Percentiles rank a stretch among this genome's conserved stretches.
Conservation (phyloP, 2,797 vertebrate species). For the Urocyon cinereoargenteus region DNA sequence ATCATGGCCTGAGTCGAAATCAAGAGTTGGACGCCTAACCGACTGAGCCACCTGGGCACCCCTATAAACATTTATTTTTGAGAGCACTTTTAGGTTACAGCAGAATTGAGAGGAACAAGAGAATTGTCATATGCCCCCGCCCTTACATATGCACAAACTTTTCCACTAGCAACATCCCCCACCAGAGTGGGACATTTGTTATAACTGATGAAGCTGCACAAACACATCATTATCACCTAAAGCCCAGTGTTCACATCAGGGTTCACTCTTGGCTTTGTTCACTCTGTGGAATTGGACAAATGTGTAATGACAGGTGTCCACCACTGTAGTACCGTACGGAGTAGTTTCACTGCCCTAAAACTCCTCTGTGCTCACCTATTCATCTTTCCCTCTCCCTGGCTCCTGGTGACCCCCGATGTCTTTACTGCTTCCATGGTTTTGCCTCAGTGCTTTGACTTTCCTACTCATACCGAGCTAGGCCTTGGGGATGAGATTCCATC, state of each 20-base stretch:
- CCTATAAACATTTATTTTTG: background rate
- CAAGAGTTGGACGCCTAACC: background rate
- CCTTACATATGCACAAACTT: background rate
- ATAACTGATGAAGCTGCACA: background rate
- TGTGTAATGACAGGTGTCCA: background rate
- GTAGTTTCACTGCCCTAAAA: background rate
- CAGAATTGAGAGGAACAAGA: background rate
- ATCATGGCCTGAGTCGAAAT: background rate
- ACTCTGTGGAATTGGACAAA: background rate
- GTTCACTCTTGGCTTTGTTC: background rate
- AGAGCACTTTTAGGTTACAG: background rate
- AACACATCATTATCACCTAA: background rate
- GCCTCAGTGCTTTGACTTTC: background rate
- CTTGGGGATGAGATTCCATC: background rate
- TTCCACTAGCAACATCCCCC: background rate
- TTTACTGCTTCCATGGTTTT: background rate
- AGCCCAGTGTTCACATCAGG: background rate
- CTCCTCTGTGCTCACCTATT: background rate
- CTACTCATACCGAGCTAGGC: background rate
- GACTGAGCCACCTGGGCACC: background rate
- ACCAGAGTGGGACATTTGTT: background rate
- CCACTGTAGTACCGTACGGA: too few relatives aligned
- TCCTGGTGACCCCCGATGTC: background rate
- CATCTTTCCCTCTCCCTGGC: background rate
- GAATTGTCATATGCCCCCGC: background rate